Conservation (phyloP, 1,140 invertebrate genomes). For the Drosophila santomea region DNA sequence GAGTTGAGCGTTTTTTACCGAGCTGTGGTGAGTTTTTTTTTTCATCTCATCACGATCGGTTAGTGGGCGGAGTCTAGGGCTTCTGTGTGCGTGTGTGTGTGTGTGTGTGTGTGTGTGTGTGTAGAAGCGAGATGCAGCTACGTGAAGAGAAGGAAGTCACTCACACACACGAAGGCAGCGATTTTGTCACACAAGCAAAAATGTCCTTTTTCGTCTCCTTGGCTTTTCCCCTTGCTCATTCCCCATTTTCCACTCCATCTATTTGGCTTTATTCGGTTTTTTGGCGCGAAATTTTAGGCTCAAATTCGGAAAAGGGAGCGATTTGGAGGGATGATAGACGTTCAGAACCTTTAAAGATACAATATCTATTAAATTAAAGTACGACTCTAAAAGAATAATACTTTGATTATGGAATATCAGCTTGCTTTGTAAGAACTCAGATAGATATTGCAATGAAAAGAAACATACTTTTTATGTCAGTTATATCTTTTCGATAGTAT, state of each 20-base stretch:
- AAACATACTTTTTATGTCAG: too few species aligned
- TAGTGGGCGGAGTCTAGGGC: slow-evolving; percentile 64
- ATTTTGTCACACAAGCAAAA: slow-evolving; percentile 38
- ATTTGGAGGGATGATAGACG: background rate
- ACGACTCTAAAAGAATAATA: too few species aligned
- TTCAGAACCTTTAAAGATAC: too few species aligned
- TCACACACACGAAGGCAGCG: slow-evolving; percentile 3
- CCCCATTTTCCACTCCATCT: slow-evolving; percentile 8
- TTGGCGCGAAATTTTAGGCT: slow-evolving; percentile 66
- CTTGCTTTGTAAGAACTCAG: too few species aligned
- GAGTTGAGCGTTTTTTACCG: slow-evolving; percentile 22
- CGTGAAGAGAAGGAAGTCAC: background rate
- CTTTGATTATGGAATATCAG: too few species aligned
- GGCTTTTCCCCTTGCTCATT: background rate
- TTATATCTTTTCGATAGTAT: too few species aligned
- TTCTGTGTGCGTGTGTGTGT: slow-evolving; percentile 17
- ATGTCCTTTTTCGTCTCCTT: slow-evolving; percentile 37
- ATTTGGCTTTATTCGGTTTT: slow-evolving; percentile 19
- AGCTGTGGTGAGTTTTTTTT: slow-evolving; percentile 44
- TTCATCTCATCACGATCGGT: slow-evolving; percentile 64
- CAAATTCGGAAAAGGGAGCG: slow-evolving; percentile 8
- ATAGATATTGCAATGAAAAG: too few species aligned
- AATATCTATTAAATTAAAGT: too few species aligned
- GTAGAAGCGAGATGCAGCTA: slow-evolving; percentile 50
- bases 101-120: slow-evolving; percentile 27